phyloP scores from a whole-genome alignment of 2,797 vertebrate genomes.

The Phalloptychus januarius region DNA sequence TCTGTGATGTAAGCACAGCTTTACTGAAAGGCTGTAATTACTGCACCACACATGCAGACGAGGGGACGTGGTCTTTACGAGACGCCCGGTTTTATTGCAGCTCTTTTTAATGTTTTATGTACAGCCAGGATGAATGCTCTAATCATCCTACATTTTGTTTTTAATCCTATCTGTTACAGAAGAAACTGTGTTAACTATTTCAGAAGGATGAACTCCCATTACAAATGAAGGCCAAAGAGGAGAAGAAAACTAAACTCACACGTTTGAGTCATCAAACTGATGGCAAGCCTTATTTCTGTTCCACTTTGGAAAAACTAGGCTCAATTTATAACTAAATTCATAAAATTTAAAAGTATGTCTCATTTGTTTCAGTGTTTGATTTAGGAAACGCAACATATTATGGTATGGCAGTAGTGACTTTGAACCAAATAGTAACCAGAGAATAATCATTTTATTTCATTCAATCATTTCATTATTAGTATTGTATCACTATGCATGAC shows the following conservation, averaged over 20 bases:
- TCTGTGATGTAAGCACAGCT: slow-evolving; percentile 52
- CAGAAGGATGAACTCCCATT: slow-evolving; percentile 1
- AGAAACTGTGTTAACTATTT: background rate
- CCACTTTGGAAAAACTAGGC: background rate
- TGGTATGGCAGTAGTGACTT: background rate
- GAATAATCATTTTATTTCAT: background rate
- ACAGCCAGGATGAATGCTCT: slow-evolving; percentile 30
- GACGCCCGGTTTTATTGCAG: slow-evolving; percentile 31
- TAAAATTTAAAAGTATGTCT: background rate
- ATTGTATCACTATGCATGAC: background rate
- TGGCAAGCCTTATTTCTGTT: background rate
- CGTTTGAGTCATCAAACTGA: background rate
- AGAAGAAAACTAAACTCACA: background rate
- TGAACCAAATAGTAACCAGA: background rate
- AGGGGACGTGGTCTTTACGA: slow-evolving; percentile 35
- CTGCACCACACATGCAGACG: slow-evolving; percentile 48
- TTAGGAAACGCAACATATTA: background rate
- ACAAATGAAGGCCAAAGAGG: background rate
- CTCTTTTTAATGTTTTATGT: slow-evolving; percentile 24
- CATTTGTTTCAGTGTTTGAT: background rate
- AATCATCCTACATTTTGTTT: slow-evolving; percentile 30
- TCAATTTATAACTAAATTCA: background rate
- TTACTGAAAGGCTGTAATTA: slow-evolving; percentile 67
- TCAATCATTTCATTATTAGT: background rate
- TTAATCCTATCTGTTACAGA: background rate